Evolutionary conservation across 2,797 vertebrate species (phyloP).

Genomic region (Melanotaenia nigrans): DNA sequence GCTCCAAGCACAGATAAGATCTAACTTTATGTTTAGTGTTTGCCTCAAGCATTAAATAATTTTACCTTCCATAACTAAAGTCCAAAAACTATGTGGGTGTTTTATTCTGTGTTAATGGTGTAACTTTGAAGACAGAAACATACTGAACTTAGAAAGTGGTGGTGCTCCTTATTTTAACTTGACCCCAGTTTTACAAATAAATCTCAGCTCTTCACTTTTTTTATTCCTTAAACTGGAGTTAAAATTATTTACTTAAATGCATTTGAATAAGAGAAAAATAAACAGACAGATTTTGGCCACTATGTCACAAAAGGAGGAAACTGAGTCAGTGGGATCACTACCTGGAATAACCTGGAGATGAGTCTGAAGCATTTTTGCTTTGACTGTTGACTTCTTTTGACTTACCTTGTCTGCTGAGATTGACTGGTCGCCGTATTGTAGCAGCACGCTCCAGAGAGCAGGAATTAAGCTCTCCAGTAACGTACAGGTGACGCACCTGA

Average conservation of each 20-base stretch:
- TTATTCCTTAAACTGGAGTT: constrained; percentile 15
- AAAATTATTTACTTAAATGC: background rate
- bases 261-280: constrained; percentile 3
- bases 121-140: constrained; percentile 8
- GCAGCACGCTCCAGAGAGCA: constrained; percentile 87
- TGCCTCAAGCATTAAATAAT: constrained; percentile 1
- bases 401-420: constrained; percentile 87
- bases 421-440: constrained; percentile 89
- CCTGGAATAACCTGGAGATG: constrained; percentile 7
- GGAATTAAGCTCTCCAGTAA: constrained; percentile 87
- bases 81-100: too few relatives aligned
- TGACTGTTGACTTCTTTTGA: background rate
- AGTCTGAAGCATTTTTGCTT: background rate
- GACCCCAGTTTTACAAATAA: constrained; percentile 45
- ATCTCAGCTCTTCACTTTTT: constrained; percentile 27
- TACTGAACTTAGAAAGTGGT: background rate
- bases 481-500: constrained; percentile 92
- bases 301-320: constrained; percentile 1
- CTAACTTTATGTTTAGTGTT: constrained; percentile 13
- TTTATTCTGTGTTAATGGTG: background rate
- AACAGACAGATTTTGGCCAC: background rate
- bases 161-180: constrained; percentile 26
- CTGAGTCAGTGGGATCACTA: background rate
- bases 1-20: background rate
- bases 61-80: background rate